Conservation (phyloP, 2,113 vertebrate species). For the Cinclus cinclus region DNA sequence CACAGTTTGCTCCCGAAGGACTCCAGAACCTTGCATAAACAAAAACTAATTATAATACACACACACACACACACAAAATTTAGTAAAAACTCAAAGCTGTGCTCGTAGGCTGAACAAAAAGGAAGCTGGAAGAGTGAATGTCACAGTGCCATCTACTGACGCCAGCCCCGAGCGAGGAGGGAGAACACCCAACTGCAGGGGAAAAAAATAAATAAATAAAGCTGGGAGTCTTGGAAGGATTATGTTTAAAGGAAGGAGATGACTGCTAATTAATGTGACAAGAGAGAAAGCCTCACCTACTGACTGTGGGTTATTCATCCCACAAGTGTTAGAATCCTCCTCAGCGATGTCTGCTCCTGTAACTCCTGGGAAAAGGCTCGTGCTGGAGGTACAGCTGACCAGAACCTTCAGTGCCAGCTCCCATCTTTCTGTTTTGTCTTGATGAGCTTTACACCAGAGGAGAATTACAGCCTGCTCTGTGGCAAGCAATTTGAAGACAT, state of each 20-base stretch:
- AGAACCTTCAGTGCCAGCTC: not conserved
- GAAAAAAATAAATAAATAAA: not conserved
- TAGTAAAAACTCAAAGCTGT: not conserved
- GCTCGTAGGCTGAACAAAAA: conserved; percentile 31
- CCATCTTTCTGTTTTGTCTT: not conserved
- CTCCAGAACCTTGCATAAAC: conserved; percentile 62
- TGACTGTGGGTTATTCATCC: not conserved
- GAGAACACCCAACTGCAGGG: not conserved
- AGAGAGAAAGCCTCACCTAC: conserved; percentile 25
- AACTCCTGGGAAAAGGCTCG: not conserved
- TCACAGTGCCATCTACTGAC: conserved; percentile 71
- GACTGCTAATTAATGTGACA: conserved; percentile 33
- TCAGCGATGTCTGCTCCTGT: not conserved
- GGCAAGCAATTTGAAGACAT: not conserved
- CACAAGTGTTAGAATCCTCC: not conserved
- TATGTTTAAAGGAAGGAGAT: conserved; percentile 12
- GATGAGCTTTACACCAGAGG: not conserved
- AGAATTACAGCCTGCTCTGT: not conserved
- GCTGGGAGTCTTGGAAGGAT: not conserved
- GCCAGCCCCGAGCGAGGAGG: not conserved
- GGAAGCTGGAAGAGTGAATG: conserved; percentile 25
- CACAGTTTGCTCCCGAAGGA: conserved; percentile 62
- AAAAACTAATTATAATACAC: conserved; percentile 66
- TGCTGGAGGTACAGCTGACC: not conserved
- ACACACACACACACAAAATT: not conserved